Conservation (phyloP, 2,113 vertebrate species). For the Syrrhaptes paradoxus region DNA sequence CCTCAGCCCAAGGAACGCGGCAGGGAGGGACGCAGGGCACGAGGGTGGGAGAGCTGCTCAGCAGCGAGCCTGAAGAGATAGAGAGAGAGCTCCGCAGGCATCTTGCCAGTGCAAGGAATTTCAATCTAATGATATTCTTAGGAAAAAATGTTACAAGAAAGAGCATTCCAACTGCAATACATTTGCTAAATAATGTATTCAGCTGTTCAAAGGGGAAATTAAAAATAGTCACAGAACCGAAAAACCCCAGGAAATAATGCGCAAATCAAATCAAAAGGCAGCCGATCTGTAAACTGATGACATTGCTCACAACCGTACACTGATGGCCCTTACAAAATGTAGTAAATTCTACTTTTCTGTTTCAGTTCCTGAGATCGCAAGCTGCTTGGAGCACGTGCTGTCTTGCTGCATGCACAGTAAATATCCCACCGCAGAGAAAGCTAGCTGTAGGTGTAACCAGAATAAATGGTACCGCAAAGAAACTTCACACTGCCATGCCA, state of each 20-base stretch:
- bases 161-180: not conserved
- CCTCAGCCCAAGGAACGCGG: too few relatives aligned
- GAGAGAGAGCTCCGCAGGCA: not conserved
- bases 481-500: fast-evolving
- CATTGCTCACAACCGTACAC: not conserved
- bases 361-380: not conserved
- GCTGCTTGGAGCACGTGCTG: not conserved
- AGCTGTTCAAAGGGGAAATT: conserved; percentile 21
- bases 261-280: not conserved
- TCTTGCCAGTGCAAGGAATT: not conserved
- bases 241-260: not conserved
- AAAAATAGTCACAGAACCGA: not conserved
- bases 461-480: not conserved
- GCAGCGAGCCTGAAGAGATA: not conserved
- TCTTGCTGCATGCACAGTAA: not conserved
- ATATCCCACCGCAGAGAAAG: not conserved
- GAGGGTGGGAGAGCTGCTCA: fast-evolving
- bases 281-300: not conserved
- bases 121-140: conserved; percentile 2
- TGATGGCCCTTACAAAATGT: not conserved
- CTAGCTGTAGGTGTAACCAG: not conserved
- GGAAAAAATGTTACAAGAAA: conserved; percentile 30
- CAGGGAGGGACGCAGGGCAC: not conserved
- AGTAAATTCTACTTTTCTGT: not conserved
- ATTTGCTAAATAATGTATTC: conserved; percentile 44